Base-by-base conservation (phyloP, 1,140 invertebrate genomes). In the Drosophila ananassae region DNA sequence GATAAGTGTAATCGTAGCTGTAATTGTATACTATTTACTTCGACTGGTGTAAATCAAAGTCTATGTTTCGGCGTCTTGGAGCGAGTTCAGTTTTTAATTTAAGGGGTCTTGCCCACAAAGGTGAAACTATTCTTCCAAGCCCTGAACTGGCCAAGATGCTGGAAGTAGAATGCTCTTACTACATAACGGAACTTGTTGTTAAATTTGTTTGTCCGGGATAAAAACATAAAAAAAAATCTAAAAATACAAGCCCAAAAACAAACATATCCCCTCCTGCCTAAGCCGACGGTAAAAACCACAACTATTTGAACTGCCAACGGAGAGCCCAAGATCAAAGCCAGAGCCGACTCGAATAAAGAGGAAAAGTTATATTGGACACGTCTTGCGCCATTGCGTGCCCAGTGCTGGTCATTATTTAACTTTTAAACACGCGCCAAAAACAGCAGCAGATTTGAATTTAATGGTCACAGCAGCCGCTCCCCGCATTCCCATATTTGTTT, bases 291-390 rank as follows among this genome's bases (percentile, higher is more conserved):
- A 64, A 50, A 37, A 68, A 55, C 78, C 82, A 48, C 82, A 87
- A 87, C 82, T 87, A 87, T 89, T 87, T 87, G 82, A 87, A 73
- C 83, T 89, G 79, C 71, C 59, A 24, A 28, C 13, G 7, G 34
- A 22, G 9, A 64, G 69, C 30, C 61, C 64, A 81, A 87, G 78
- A 87, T 87, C 82, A 87, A 85, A 87, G 83, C 52, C 51, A 34
- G 32, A 51, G 30, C 54, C 34, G 67, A 58, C 37, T 41, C 73
- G 37, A 50, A 32, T 67, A 64, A 64, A 13, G 25, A 76, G 64
- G 39, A 71, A 89, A 89, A 89, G 79, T 89, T 89, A 89, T 89
- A 89, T 89, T 89, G 76, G 79, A 89, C 83, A 89, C 79, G 83
- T 89, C 79, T 79, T 79, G 83, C 75, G 72, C 79, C 82, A 87